Percentiles rank a stretch among this genome's conserved stretches.
These are phyloP conservation scores for Macquaria ambigua DNA, from an alignment of 2,113 vertebrate genomes.

Conservation along the genomic window DNA sequence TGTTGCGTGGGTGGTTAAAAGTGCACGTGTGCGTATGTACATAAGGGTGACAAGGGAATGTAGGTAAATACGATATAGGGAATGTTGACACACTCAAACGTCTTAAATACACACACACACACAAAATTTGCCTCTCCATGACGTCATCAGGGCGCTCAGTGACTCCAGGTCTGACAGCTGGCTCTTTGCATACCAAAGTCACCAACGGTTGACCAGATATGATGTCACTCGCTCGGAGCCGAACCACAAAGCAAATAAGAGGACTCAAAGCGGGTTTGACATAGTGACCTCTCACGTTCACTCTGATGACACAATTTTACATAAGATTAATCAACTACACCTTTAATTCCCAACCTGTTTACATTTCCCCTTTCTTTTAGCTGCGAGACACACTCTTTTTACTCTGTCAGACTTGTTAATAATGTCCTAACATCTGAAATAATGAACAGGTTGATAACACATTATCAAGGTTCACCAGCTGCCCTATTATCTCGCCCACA, in stretches of 20 bases:
- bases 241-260: conserved; percentile 38
- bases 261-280: neutral
- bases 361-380: neutral
- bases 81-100: conserved; percentile 38
- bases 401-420: neutral
- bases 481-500: neutral
- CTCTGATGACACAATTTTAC: neutral
- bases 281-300: neutral
- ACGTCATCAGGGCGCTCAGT: conserved; percentile 37
- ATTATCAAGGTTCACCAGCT: neutral
- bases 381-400: neutral
- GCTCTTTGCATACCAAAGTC: conserved; percentile 62
- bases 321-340: neutral
- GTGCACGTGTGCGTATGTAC: neutral
- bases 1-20: conserved; percentile 1
- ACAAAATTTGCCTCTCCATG: conserved; percentile 57
- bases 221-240: conserved; percentile 43
- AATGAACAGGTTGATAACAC: neutral
- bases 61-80: conserved; percentile 25
- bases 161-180: conserved; percentile 46
- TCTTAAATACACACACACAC: conserved; percentile 34
- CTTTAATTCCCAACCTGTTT: neutral
- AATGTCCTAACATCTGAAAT: neutral
- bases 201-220: conserved; percentile 44
- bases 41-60: conserved; percentile 30